Base-by-base conservation (phyloP, 1,140 invertebrate genomes). In the Anastatus disparis region DNA sequence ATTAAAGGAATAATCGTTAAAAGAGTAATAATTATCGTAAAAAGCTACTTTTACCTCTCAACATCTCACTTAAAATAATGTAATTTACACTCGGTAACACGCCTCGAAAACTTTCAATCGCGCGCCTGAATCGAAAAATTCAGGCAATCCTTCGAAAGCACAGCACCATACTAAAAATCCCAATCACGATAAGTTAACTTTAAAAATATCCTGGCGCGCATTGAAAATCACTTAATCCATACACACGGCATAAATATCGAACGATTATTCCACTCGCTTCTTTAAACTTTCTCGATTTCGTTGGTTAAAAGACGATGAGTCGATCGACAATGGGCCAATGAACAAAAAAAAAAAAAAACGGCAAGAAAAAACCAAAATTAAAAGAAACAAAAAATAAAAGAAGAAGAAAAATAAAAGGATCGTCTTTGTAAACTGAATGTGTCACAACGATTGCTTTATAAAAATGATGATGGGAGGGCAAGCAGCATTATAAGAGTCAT, bases 211-310 rank as follows among this genome's bases (percentile, higher is more conserved):
- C n/a, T n/a, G n/a, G n/a, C n/a, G n/a, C n/a, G n/a, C n/a, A n/a
- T n/a, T n/a, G n/a, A n/a, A n/a, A n/a, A n/a, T n/a, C n/a, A n/a
- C n/a, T n/a, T n/a, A n/a, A n/a, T n/a, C n/a, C n/a, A n/a, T n/a
- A n/a, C n/a, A n/a, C n/a, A n/a, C n/a, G n/a, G n/a, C n/a, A n/a
- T n/a, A n/a, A n/a, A n/a, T n/a, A n/a, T n/a, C n/a, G n/a, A n/a
- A n/a, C n/a, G n/a, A n/a, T n/a, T n/a, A n/a, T n/a, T n/a, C n/a
- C n/a, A n/a, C n/a, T n/a, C n/a, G n/a, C n/a, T n/a, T n/a, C n/a
- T n/a, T n/a, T n/a, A n/a, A n/a, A 55, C 63, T 65, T 65, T 65
- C 63, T 53, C 63, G 20, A 65, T 65, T 65, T 55, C 63, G 46
- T 4, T 15, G 15, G 40, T n/a, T n/a, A n/a, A n/a, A n/a, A n/a